These are phyloP conservation scores for Micrasema minimum DNA, from an alignment of 1,140 invertebrate genomes.

Conservation along the genomic window DNA sequence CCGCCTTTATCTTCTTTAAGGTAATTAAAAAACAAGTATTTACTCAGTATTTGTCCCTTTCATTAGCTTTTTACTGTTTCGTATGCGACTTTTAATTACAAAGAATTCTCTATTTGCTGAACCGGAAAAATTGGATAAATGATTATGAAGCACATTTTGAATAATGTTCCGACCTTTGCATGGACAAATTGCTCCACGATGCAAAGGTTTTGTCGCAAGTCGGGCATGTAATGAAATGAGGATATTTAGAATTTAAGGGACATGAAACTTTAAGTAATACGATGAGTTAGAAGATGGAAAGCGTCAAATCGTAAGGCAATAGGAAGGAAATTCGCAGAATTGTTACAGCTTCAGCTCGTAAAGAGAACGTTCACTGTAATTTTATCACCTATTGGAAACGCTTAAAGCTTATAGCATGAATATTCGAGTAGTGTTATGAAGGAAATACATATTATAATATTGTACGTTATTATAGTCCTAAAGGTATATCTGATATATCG, in stretches of 20 bases:
- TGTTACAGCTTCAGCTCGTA: background rate
- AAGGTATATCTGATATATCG: no score
- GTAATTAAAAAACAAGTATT: no score
- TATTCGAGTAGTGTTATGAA: no score
- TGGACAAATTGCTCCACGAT: slow-evolving; percentile 3
- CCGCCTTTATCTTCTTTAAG: no score
- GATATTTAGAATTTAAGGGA: slow-evolving; percentile 15
- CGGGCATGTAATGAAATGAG: slow-evolving; percentile 24
- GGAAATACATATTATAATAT: no score
- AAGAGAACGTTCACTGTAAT: background rate
- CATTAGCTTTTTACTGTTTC: no score
- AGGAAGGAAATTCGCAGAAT: background rate
- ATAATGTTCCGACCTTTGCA: slow-evolving; percentile 10
- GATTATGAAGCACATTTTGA: slow-evolving; percentile 1
- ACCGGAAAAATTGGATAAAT: no score
- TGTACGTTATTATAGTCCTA: no score
- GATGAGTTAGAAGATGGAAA: slow-evolving; percentile 14
- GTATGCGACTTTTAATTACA: no score
- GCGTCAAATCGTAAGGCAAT: slow-evolving; percentile 1
- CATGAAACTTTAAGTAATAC: slow-evolving; percentile 22
- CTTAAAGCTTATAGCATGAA: no score
- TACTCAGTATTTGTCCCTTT: no score
- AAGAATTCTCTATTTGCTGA: no score
- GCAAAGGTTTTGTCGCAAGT: slow-evolving; percentile 17
- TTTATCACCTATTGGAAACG: slow-evolving; percentile 4